A percentile compares a stretch with the other conserved stretches of the same genome.
Conservation (phyloP, 2,113 vertebrate genomes). For the Indicator indicator region DNA sequence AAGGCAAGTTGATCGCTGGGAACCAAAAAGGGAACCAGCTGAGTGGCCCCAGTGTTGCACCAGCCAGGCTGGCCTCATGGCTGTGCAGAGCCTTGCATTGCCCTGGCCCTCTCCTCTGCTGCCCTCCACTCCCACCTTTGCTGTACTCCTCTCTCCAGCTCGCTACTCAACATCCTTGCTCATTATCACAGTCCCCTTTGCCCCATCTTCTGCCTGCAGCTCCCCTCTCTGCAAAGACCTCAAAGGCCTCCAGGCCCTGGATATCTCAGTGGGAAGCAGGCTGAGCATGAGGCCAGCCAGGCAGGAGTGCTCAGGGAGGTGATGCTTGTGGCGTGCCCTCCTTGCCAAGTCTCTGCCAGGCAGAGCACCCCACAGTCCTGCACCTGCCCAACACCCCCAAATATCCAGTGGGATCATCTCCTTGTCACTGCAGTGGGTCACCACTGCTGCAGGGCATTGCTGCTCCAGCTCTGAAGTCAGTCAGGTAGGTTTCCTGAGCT, state of each 20-base stretch:
- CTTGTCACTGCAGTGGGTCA: not conserved
- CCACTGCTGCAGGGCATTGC: rapidly evolving
- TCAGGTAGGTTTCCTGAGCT: not conserved
- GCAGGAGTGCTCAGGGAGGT: not conserved
- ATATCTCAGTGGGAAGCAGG: not conserved
- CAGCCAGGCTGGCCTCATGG: not conserved
- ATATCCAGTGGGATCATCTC: not conserved
- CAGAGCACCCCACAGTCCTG: not conserved
- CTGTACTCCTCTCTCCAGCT: not conserved
- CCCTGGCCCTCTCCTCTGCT: not conserved
- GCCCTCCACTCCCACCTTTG: not conserved
- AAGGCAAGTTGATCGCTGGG: not conserved
- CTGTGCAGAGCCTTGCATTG: not conserved
- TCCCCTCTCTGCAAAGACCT: not conserved
- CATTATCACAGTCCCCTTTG: not conserved
- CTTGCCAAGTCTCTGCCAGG: not conserved
- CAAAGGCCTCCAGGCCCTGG: not conserved
- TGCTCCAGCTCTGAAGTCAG: not conserved
- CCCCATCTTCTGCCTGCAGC: not conserved
- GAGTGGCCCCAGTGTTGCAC: not conserved
- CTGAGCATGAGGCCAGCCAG: not conserved
- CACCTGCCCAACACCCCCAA: not conserved
- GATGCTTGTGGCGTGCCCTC: rapidly evolving
- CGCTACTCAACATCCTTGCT: not conserved
- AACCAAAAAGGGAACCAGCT: not conserved